phyloP scores from a whole-genome alignment of 2,888 invertebrate species.

The Stratiomys singularior region DNA sequence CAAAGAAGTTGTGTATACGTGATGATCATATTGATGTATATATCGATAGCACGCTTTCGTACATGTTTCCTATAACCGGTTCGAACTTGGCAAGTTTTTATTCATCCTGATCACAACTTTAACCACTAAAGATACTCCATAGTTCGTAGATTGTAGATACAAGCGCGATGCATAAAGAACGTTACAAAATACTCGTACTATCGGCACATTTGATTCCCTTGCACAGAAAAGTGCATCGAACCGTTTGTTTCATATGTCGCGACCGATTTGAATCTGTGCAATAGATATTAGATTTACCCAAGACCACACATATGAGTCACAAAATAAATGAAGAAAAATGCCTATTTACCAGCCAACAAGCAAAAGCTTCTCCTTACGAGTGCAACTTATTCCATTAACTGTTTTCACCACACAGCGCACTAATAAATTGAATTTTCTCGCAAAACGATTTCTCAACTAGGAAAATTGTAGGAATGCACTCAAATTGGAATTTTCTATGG shows the following conservation, averaged over 20 bases:
- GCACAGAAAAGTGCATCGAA: slow-evolving; percentile 20
- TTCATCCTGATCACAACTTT: background rate
- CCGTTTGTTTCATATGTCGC: slow-evolving; percentile 9
- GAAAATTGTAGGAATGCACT: background rate
- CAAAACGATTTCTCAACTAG: background rate
- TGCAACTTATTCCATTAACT: background rate
- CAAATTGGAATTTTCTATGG: slow-evolving; percentile 23
- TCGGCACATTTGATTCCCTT: background rate
- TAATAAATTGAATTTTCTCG: background rate
- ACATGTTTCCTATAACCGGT: slow-evolving; percentile 38
- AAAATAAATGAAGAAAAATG: background rate
- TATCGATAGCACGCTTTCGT: slow-evolving; percentile 1
- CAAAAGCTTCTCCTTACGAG: background rate
- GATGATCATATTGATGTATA: slow-evolving; percentile 7
- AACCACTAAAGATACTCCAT: background rate
- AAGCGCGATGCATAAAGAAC: background rate
- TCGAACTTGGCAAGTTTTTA: slow-evolving; percentile 37
- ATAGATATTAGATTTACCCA: background rate
- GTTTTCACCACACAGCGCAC: slow-evolving; percentile 8
- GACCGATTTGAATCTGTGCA: slow-evolving; percentile 21
- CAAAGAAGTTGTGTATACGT: slow-evolving; percentile 19
- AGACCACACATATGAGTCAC: slow-evolving; percentile 7
- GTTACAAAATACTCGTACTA: slow-evolving; percentile 19
- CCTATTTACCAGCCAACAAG: background rate
- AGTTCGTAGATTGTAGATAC: background rate